Evolutionary conservation across 2,113 vertebrate genomes (phyloP).

Genomic region (Centropristis striata): DNA sequence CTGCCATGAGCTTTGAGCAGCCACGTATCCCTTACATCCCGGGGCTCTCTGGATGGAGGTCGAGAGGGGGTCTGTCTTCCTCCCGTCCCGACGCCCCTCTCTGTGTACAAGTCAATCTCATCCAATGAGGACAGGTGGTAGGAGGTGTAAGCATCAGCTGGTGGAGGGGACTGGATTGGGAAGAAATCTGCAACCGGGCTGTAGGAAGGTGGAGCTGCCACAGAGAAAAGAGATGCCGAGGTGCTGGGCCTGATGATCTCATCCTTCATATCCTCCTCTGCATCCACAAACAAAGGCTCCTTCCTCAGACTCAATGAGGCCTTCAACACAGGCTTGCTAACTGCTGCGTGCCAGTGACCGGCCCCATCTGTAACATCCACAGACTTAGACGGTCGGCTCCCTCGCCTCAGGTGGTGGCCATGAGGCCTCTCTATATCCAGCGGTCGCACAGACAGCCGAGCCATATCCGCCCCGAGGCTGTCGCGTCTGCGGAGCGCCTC

Average conservation of each 20-base stretch:
- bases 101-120: conserved; percentile 96
- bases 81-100: conserved; percentile 84
- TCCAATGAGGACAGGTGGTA: conserved; percentile 93
- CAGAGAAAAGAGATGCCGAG: conserved; percentile 90
- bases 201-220: conserved; percentile 88
- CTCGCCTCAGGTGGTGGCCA: conserved; percentile 88
- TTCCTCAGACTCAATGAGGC: conserved; percentile 93
- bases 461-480: conserved; percentile 88
- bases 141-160: conserved; percentile 85
- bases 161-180: conserved; percentile 87
- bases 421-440: conserved; percentile 92
- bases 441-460: conserved; percentile 89
- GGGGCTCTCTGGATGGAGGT: conserved; percentile 83
- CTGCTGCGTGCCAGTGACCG: conserved; percentile 91
- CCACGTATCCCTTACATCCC: conserved; percentile 86
- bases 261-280: conserved; percentile 92
- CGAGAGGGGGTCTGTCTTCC: conserved; percentile 83
- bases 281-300: conserved; percentile 89
- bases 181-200: conserved; percentile 90
- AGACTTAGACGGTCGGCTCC: conserved; percentile 93
- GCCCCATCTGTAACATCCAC: conserved; percentile 95
- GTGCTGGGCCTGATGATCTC: conserved; percentile 92
- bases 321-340: conserved; percentile 90
- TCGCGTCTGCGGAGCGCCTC: conserved; percentile 91
- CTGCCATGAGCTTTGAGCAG: conserved; percentile 89